Percentiles rank a stretch among this genome's conserved stretches.
phyloP scores from a whole-genome alignment of 2,113 vertebrate genomes.

The Hucho hucho region DNA sequence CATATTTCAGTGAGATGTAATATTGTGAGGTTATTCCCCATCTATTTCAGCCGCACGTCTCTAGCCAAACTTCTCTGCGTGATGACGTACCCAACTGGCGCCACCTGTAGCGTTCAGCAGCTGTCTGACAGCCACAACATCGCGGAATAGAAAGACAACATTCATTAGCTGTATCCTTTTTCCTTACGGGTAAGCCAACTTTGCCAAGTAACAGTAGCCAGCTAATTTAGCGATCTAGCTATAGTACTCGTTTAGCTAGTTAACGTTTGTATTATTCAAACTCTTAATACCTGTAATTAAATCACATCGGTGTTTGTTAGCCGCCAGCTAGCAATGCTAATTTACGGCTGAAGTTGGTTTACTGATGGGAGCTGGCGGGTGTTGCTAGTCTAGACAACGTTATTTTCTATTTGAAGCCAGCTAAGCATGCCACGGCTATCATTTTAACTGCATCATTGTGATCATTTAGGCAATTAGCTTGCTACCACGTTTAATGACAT shows the following conservation, averaged over 20 bases:
- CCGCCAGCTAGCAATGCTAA: no score
- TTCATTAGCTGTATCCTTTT: background rate
- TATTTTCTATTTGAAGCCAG: no score
- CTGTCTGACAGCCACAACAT: background rate
- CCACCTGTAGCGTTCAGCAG: constrained; percentile 8
- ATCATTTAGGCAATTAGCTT: background rate
- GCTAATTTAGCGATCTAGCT: constrained; percentile 19
- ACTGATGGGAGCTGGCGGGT: no score
- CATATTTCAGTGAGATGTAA: no score
- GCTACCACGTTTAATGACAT: no score
- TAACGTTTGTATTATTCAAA: background rate
- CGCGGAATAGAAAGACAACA: background rate
- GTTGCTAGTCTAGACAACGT: background rate
- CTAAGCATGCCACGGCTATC: background rate
- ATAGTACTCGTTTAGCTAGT: constrained; percentile 13
- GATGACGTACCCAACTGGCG: constrained; percentile 49
- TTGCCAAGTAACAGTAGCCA: constrained; percentile 5
- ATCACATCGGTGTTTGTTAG: no score
- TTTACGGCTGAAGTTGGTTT: no score
- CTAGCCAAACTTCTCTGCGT: constrained; percentile 22
- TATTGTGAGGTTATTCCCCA: constrained; percentile 46
- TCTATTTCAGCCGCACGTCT: background rate
- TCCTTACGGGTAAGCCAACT: constrained; percentile 52
- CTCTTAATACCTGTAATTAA: no score
- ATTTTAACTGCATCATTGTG: background rate